A percentile compares a stretch with the other conserved stretches of the same genome.
Evolutionary conservation across 2,113 vertebrate genomes (phyloP).

Genomic region (Hirundichthys speculiger): DNA sequence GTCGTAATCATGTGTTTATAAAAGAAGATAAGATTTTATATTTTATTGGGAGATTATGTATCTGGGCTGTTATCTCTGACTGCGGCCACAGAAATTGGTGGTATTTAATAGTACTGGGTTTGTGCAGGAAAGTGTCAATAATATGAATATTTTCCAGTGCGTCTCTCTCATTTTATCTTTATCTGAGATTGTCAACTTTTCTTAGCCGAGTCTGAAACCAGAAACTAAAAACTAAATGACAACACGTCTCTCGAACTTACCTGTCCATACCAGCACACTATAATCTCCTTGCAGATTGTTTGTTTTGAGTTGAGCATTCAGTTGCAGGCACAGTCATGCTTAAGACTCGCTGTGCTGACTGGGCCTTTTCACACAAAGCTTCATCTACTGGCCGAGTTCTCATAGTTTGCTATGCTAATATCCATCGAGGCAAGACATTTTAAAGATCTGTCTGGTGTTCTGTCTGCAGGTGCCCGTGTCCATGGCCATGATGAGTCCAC

Average conservation of each 20-base stretch:
- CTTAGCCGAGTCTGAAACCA: conserved; percentile 43
- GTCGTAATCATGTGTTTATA: conserved; percentile 79
- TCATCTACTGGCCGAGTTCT: conserved; percentile 29
- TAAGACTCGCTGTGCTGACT: conserved; percentile 2
- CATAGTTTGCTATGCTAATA: conserved; percentile 21
- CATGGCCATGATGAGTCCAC: conserved; percentile 99
- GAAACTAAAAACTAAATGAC: conserved; percentile 38
- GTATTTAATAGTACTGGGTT: conserved; percentile 36
- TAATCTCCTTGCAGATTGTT: conserved; percentile 30
- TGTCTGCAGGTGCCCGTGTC: conserved; percentile 92
- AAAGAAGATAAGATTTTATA: conserved; percentile 77
- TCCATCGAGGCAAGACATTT: conserved; percentile 8
- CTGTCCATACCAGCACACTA: conserved; percentile 32
- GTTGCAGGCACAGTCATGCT: conserved; percentile 65
- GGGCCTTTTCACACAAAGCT: conserved; percentile 39
- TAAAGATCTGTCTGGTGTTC: conserved; percentile 16
- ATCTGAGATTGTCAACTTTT: conserved; percentile 45
- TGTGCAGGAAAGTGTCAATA: conserved; percentile 54
- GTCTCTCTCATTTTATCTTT: conserved; percentile 46
- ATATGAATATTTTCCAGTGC: conserved; percentile 18
- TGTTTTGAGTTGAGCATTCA: conserved; percentile 46
- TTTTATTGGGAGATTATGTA: conserved; percentile 63
- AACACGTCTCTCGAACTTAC: conserved; percentile 33
- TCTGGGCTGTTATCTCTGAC: conserved; percentile 52
- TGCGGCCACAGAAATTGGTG: conserved; percentile 52